These are phyloP conservation scores for Leptodirus hochenwartii DNA, from an alignment of 2,888 invertebrate genomes.

Conservation along the genomic window DNA sequence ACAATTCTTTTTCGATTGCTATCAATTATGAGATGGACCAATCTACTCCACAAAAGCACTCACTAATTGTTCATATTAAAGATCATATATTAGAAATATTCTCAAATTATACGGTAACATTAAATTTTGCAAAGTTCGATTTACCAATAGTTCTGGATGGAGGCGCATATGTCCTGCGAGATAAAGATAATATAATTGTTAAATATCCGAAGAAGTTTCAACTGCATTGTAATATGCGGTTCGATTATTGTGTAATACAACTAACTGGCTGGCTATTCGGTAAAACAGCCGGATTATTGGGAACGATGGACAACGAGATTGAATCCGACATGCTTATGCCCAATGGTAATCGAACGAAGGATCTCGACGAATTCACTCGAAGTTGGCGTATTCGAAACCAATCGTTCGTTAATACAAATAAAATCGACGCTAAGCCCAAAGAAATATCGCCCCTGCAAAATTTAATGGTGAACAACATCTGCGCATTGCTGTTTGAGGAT, in stretches of 20 bases:
- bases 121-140: slow-evolving; percentile 12
- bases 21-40: slow-evolving; percentile 28
- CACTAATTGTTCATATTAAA: slow-evolving; percentile 12
- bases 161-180: slow-evolving; percentile 31
- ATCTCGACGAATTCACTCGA: slow-evolving; percentile 30
- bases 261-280: slow-evolving; percentile 68
- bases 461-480: slow-evolving; percentile 22
- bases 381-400: slow-evolving; percentile 34
- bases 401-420: slow-evolving; percentile 6
- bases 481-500: slow-evolving; percentile 40
- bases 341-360: slow-evolving; percentile 29
- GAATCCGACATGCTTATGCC: slow-evolving; percentile 52
- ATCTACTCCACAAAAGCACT: slow-evolving; percentile 6
- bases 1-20: slow-evolving; percentile 35
- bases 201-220: slow-evolving; percentile 31
- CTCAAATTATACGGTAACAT: slow-evolving; percentile 8
- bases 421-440: slow-evolving; percentile 6
- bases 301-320: slow-evolving; percentile 71
- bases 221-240: slow-evolving; percentile 38
- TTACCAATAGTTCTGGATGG: slow-evolving; percentile 33
- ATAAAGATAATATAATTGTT: slow-evolving; percentile 32
- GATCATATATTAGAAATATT: slow-evolving; percentile 11
- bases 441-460: slow-evolving; percentile 9
- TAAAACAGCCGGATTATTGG: slow-evolving; percentile 62
- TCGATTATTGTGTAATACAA: slow-evolving; percentile 36